A percentile compares a stretch with the other conserved stretches of the same genome.
These are phyloP conservation scores for Lysandra coridon DNA, from an alignment of 2,888 invertebrate species.

Conservation along the genomic window DNA sequence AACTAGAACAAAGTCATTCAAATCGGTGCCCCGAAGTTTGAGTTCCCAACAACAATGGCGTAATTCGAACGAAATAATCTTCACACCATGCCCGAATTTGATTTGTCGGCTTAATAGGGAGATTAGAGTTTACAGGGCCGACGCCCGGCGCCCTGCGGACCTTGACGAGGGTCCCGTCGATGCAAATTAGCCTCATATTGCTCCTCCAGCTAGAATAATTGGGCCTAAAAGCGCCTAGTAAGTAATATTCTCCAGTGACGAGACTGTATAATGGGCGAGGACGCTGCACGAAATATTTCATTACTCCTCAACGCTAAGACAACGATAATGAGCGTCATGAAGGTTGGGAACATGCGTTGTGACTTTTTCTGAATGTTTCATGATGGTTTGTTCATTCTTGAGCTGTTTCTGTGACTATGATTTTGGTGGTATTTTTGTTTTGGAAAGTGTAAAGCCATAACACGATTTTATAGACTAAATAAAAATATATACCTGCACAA, in stretches of 20 bases:
- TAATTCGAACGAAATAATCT: not conserved
- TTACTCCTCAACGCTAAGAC: not conserved
- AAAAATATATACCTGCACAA: too few species aligned
- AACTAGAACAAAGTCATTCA: not conserved
- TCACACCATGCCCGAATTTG: slow-evolving; percentile 9
- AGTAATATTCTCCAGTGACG: slow-evolving; percentile 38
- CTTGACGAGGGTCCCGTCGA: slow-evolving; percentile 42
- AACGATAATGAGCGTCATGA: not conserved
- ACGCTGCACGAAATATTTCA: slow-evolving; percentile 6
- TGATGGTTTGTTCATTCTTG: not conserved
- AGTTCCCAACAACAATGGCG: slow-evolving; percentile 1
- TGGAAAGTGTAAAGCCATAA: not conserved
- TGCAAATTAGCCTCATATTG: slow-evolving; percentile 41
- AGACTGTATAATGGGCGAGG: not conserved
- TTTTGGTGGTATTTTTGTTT: not conserved
- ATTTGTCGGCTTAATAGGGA: slow-evolving; percentile 51
- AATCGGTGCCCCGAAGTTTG: not conserved
- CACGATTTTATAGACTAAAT: too few species aligned
- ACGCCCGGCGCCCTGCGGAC: slow-evolving; percentile 43
- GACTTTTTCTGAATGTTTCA: not conserved
- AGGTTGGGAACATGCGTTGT: not conserved
- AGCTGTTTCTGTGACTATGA: not conserved
- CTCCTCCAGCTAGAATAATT: slow-evolving; percentile 35
- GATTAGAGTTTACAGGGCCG: slow-evolving; percentile 53
- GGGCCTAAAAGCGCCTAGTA: slow-evolving; percentile 32